These are phyloP conservation scores for Cynocephalus volans DNA, from an alignment of 2,113 vertebrate species.

Conservation along the genomic window DNA sequence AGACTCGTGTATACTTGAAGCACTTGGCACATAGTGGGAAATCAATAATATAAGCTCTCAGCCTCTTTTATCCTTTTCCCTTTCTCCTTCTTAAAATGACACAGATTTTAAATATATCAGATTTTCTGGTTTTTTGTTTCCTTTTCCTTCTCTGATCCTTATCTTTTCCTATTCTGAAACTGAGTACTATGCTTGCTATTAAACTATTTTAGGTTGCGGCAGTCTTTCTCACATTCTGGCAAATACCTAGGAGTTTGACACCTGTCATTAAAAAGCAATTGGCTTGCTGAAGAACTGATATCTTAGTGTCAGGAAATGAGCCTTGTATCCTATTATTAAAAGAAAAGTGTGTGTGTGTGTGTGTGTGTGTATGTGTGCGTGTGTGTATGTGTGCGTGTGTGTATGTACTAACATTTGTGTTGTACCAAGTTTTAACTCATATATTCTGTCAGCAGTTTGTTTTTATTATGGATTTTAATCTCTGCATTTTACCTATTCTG, in stretches of 20 bases:
- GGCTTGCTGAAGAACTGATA: background rate
- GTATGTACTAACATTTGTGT: background rate
- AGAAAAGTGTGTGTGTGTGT: background rate
- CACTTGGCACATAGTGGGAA: background rate
- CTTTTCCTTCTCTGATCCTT: background rate
- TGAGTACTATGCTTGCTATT: background rate
- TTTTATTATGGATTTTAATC: background rate
- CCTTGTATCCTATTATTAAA: background rate
- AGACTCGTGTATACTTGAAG: background rate
- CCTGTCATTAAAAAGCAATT: background rate
- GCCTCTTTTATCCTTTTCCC: background rate
- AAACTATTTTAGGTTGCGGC: background rate
- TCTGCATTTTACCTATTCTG: background rate
- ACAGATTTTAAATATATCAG: background rate
- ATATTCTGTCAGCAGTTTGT: background rate
- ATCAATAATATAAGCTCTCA: background rate
- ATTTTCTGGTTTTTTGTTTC: background rate
- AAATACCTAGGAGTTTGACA: background rate
- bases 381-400: too few relatives aligned
- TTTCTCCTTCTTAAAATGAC: background rate
- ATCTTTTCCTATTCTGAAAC: conserved; percentile 3
- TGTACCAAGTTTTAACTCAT: background rate
- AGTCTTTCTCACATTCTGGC: background rate
- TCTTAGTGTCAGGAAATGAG: background rate
- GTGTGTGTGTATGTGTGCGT: background rate